Evolutionary conservation across 2,113 vertebrate genomes (phyloP).

Genomic region (Turdus rufiventris): DNA sequence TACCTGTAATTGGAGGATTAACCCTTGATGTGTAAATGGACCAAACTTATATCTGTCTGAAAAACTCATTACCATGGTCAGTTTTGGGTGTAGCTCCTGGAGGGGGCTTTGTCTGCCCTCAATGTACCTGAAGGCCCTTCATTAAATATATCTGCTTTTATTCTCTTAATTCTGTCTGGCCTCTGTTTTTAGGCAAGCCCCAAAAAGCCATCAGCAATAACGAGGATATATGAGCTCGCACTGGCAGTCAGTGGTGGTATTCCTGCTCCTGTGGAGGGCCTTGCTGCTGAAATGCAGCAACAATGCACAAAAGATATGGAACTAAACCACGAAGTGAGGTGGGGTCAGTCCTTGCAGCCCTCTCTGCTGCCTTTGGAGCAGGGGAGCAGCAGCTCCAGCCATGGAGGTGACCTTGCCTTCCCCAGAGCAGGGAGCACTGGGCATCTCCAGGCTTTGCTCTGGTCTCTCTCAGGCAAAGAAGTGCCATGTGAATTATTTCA

Average conservation of each 20-base stretch:
- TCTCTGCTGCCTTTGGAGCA: background rate
- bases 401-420: background rate
- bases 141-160: background rate
- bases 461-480: background rate
- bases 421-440: fast-evolving
- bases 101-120: fast-evolving
- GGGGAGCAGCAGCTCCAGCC: background rate
- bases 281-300: background rate
- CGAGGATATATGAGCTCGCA: background rate
- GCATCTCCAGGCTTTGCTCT: background rate
- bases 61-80: fast-evolving
- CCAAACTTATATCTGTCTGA: background rate
- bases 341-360: background rate
- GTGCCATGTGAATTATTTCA: background rate
- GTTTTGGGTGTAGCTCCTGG: background rate
- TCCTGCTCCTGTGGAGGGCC: background rate
- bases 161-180: background rate
- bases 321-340: background rate
- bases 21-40: background rate
- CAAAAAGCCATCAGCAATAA: background rate
- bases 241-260: background rate
- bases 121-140: background rate
- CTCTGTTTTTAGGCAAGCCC: background rate
- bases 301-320: background rate
- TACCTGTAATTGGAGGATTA: background rate